These are phyloP conservation scores for Tillus elongatus DNA, from an alignment of 2,888 invertebrate species.

Conservation along the genomic window DNA sequence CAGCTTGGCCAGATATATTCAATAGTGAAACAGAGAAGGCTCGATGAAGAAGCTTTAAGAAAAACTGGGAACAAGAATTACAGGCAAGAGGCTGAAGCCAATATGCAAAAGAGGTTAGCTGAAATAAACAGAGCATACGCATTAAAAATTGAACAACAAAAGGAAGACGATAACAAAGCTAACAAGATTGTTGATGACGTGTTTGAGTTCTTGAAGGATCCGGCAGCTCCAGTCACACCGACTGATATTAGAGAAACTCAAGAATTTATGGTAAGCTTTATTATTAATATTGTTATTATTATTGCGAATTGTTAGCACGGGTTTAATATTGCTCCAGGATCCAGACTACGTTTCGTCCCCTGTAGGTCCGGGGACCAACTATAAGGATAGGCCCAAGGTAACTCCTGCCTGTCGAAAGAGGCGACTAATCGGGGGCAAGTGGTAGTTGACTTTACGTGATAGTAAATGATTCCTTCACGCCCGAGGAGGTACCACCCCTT, in stretches of 20 bases:
- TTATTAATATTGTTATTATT: slow-evolving; percentile 1
- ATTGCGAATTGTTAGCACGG: no score
- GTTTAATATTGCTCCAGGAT: no score
- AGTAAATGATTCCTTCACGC: no score
- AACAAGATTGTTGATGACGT: slow-evolving; percentile 58
- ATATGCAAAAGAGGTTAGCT: slow-evolving; percentile 59
- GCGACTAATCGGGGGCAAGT: no score
- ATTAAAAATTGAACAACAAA: slow-evolving; percentile 44
- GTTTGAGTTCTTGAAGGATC: slow-evolving; percentile 59
- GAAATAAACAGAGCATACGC: slow-evolving; percentile 51
- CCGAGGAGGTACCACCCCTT: no score
- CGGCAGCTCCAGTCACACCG: slow-evolving; percentile 11
- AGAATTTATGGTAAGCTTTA: slow-evolving; percentile 23
- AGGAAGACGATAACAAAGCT: slow-evolving; percentile 34
- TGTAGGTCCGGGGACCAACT: no score
- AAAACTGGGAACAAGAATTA: slow-evolving; percentile 57
- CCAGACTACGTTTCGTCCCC: no score
- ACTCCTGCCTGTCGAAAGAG: no score
- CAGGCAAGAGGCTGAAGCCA: slow-evolving; percentile 57
- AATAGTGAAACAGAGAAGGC: slow-evolving; percentile 42
- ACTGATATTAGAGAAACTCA: slow-evolving; percentile 17
- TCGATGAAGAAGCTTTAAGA: slow-evolving; percentile 53
- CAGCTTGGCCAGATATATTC: slow-evolving; percentile 43
- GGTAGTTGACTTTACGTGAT: no score
- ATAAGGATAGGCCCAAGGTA: no score